These are phyloP conservation scores for Tinamus guttatus DNA, from an alignment of 2,113 vertebrate species.

Conservation along the genomic window DNA sequence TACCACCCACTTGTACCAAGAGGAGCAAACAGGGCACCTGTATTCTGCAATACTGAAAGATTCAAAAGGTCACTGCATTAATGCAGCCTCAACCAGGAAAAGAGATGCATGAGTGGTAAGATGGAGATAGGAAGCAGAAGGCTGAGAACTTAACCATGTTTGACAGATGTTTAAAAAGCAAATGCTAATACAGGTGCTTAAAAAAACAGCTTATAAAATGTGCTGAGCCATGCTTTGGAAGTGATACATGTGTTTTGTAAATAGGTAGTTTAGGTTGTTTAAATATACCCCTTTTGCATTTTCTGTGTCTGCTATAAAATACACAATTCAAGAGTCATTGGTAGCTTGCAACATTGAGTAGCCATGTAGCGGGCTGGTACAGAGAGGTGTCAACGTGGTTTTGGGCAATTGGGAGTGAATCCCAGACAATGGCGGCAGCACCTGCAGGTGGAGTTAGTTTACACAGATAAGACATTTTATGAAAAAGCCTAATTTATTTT, in stretches of 20 bases:
- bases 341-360: background rate
- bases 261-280: too few relatives aligned
- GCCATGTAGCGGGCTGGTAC: background rate
- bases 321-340: background rate
- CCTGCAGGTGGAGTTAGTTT: background rate
- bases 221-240: too few relatives aligned
- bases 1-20: background rate
- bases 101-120: background rate
- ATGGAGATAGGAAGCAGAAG: background rate
- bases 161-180: too few relatives aligned
- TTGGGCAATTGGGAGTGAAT: background rate
- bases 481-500: background rate
- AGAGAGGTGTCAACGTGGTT: background rate
- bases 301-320: too few relatives aligned
- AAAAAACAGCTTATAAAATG: too few relatives aligned
- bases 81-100: background rate
- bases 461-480: background rate
- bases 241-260: too few relatives aligned
- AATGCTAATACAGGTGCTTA: too few relatives aligned
- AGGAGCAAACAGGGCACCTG: background rate
- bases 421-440: background rate
- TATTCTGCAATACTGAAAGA: background rate
- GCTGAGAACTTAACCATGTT: too few relatives aligned
- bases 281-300: too few relatives aligned
- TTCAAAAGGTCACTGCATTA: background rate